Evolutionary conservation across 1,140 invertebrate genomes (phyloP), one percentile per base, ranked within the genome.

Genomic region (Apis laboriosa): DNA sequence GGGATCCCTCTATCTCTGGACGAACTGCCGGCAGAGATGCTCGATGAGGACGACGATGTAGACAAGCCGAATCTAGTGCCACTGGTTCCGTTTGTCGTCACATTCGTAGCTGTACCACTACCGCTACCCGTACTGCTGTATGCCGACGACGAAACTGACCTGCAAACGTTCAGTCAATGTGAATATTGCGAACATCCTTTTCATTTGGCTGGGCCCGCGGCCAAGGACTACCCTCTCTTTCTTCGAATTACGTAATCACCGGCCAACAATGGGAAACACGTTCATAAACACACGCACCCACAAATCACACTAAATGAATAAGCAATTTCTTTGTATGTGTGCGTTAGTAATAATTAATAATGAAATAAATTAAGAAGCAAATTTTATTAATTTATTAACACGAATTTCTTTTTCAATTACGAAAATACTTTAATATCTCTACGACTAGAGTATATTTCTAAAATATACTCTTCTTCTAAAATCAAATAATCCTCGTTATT

Each of bases 101-200:
- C 80, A 63, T 75, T 77, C 66, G 83, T 55, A 12, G n/a, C 55
- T 12, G 61, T 19, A 43, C 60, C 28, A 21, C 74, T 74, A 81
- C 86, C 82, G 77, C 86, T 82, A 15, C 61, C 67, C 60, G 71
- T 71, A n/a, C 53, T 49, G 85, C 63, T 77, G 79, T 85, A 64
- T 72, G 83, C 34, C 72, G 91, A 87, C 71, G 90, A 92, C 75
- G 91, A 90, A 85, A 93, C 91, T 91, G 92, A 93, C 90, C 93
- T 94, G 92, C 72, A 88, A 90, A 82, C 56, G 80, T 84, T 85
- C 60, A 58, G 60, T 70, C 77, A 67, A 90, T 83, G 79, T 89
- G 60, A 88, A 84, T 81, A 89, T 86, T 73, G 82, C 85, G 77
- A 79, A 67, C 82, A 70, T 75, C 75, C 71, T 64, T 81, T 81